These are phyloP conservation scores for Microctenopoma lineatum DNA, from an alignment of 2,797 vertebrate genomes.

Conservation along the genomic window DNA sequence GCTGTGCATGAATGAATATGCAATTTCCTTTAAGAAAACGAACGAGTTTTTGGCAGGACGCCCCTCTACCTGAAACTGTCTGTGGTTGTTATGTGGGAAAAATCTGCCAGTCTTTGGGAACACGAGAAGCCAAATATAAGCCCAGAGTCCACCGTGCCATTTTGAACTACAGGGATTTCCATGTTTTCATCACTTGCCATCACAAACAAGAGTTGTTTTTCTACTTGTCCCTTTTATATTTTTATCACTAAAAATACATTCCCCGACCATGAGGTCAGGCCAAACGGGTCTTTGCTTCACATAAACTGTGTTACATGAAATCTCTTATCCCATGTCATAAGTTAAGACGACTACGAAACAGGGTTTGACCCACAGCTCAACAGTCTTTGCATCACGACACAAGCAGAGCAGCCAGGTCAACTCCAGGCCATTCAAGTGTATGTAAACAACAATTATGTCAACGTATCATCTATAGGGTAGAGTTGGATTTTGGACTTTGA, in stretches of 20 bases:
- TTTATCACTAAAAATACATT: constrained; percentile 58
- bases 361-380: neutral
- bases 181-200: constrained; percentile 52
- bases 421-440: neutral
- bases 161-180: constrained; percentile 35
- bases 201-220: constrained; percentile 52
- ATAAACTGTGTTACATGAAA: constrained; percentile 21
- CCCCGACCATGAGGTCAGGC: constrained; percentile 17
- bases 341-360: constrained; percentile 7
- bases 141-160: constrained; percentile 16
- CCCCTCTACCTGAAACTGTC: constrained; percentile 6
- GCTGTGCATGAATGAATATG: neutral
- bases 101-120: constrained; percentile 24
- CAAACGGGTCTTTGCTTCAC: constrained; percentile 3
- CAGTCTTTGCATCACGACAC: neutral
- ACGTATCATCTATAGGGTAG: neutral
- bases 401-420: neutral
- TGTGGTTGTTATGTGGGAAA: constrained; percentile 4
- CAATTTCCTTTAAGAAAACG: neutral
- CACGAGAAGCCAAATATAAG: constrained; percentile 37
- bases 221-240: constrained; percentile 46
- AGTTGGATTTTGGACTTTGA: neutral
- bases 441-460: neutral
- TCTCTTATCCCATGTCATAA: neutral
- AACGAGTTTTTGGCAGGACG: neutral